Percentiles rank a stretch among this genome's conserved stretches.
Conservation (phyloP, 2,113 vertebrate genomes). For the Xiphorhynchus elegans region DNA sequence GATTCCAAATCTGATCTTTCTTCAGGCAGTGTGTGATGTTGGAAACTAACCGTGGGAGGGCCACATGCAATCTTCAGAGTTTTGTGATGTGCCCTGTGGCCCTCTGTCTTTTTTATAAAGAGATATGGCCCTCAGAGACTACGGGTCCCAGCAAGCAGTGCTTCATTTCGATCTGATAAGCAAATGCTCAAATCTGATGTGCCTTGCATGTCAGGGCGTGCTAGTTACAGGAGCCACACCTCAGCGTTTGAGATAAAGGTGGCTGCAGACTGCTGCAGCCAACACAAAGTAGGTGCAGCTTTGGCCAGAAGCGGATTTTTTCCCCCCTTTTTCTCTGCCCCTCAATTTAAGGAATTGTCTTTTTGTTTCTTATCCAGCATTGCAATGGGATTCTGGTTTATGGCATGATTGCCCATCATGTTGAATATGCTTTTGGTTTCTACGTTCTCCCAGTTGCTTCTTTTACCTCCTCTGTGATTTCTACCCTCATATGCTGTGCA, state of each 20-base stretch:
- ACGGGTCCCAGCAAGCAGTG: constrained; percentile 46
- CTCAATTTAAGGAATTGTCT: not conserved
- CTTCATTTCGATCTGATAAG: constrained; percentile 52
- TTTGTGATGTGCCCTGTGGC: constrained; percentile 36
- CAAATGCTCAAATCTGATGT: not conserved
- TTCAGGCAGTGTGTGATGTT: not conserved
- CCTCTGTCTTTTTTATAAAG: not conserved
- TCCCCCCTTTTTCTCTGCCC: not conserved
- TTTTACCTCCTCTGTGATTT: not conserved
- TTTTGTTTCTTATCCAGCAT: not conserved
- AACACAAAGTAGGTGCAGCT: not conserved
- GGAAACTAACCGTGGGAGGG: not conserved
- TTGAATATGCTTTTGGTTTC: not conserved
- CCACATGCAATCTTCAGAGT: not conserved
- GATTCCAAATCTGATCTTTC: constrained; percentile 11
- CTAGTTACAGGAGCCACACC: not conserved
- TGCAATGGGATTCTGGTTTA: not conserved
- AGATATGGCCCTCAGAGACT: not conserved
- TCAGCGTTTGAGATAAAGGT: not conserved
- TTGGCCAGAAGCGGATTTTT: not conserved
- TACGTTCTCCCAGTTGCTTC: not conserved
- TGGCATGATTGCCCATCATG: not conserved
- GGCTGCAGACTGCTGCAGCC: not conserved
- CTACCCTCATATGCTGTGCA: not conserved
- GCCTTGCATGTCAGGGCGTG: not conserved